Percentiles rank a stretch among this genome's conserved stretches.
phyloP scores from a whole-genome alignment of 2,888 invertebrate genomes.

The Ormia ochracea region DNA sequence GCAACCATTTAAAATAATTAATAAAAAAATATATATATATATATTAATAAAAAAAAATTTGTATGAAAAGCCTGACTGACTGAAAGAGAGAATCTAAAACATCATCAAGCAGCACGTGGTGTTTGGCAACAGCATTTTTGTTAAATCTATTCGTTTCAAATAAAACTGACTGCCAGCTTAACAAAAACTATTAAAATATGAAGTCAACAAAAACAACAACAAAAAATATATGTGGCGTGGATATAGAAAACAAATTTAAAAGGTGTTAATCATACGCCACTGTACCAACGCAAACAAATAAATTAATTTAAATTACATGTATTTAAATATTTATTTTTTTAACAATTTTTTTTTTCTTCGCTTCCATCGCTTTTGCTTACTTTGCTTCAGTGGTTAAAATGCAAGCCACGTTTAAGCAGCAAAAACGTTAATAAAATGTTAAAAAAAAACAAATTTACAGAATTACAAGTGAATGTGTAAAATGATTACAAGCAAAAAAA shows the following conservation, averaged over 20 bases:
- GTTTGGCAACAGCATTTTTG: conserved; percentile 15
- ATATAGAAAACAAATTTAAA: conserved; percentile 21
- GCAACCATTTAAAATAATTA: conserved; percentile 1
- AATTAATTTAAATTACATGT: conserved; percentile 62
- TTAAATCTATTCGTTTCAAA: conserved; percentile 40
- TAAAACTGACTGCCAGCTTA: neutral
- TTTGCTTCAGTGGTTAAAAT: conserved; percentile 21
- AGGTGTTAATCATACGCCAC: conserved; percentile 64
- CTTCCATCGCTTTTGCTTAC: neutral
- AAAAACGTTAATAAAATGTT: conserved; percentile 50
- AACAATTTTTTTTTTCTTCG: neutral
- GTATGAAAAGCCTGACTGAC: neutral
- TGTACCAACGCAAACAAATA: conserved; percentile 59
- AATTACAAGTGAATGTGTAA: neutral
- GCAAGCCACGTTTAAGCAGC: conserved; percentile 49
- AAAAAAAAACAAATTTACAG: conserved; percentile 8
- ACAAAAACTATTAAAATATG: conserved; percentile 1
- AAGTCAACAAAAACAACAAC: too few species aligned
- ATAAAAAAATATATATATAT: too few species aligned
- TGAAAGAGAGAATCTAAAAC: neutral
- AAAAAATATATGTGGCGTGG: neutral
- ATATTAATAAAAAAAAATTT: neutral
- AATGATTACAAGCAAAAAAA: conserved; percentile 6
- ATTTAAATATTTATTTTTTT: conserved; percentile 50
- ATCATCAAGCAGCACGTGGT: neutral